Percentiles rank a stretch among this genome's conserved stretches.
Conservation (phyloP, 2,797 vertebrate species). For the Synaphobranchus kaupii region DNA sequence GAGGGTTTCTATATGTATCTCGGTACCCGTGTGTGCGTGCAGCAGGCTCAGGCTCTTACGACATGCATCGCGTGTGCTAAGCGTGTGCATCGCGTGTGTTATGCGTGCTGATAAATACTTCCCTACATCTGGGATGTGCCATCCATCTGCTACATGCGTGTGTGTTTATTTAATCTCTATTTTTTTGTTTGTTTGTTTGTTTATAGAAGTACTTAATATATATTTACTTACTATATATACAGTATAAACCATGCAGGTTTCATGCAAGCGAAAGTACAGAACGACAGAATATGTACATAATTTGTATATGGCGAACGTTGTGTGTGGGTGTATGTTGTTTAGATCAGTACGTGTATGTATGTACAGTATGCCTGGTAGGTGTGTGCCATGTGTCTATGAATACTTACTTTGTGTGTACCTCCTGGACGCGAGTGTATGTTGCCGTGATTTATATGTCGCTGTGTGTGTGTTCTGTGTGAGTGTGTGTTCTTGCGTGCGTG, state of each 20-base stretch:
- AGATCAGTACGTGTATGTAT: too few species aligned
- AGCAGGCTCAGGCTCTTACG: not conserved
- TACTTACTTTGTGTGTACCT: too few species aligned
- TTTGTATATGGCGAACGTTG: not conserved
- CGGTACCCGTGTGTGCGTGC: not conserved
- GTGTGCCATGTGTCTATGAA: too few species aligned
- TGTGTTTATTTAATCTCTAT: not conserved
- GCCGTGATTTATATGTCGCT: slow-evolving; percentile 32
- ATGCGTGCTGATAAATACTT: not conserved
- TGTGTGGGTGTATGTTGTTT: slow-evolving; percentile 7
- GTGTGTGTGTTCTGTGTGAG: slow-evolving; percentile 40
- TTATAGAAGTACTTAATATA: not conserved
- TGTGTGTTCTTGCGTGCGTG: not conserved
- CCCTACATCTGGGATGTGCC: not conserved
- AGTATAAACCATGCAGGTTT: not conserved
- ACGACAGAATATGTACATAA: too few species aligned
- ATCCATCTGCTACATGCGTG: not conserved
- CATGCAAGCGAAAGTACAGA: not conserved
- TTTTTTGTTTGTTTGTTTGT: not conserved
- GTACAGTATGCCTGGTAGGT: too few species aligned
- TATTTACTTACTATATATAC: not conserved
- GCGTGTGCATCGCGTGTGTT: not conserved
- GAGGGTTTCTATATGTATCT: not conserved
- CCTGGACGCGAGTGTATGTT: not conserved
- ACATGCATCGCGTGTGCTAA: not conserved